Evolutionary conservation across 1,140 invertebrate genomes (phyloP).

Genomic region (Pogonognathellus flavescens): DNA sequence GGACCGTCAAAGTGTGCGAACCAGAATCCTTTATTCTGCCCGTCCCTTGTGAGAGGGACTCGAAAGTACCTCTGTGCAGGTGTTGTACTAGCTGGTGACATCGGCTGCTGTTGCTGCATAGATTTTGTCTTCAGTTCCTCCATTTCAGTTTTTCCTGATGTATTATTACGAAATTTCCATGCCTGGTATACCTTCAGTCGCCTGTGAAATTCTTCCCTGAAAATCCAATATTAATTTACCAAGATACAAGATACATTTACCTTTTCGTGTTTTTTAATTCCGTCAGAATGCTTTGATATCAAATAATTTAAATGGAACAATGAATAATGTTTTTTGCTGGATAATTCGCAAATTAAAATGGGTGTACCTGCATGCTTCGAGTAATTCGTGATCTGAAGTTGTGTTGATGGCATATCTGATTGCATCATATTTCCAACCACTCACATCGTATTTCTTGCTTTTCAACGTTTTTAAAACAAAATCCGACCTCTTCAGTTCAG

Average conservation of each 20-base stretch:
- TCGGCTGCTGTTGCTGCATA: conserved; percentile 72
- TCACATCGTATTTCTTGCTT: conserved; percentile 93
- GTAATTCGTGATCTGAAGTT: conserved; percentile 92
- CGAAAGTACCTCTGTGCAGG: conserved; percentile 87
- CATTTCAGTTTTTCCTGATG: conserved; percentile 74
- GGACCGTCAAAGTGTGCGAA: conserved; percentile 98
- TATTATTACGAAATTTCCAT: conserved; percentile 92
- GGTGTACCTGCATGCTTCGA: conserved; percentile 76
- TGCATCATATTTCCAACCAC: conserved; percentile 98
- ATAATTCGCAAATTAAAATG: no score
- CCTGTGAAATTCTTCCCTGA: conserved; percentile 96
- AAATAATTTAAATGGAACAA: no score
- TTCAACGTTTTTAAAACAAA: conserved; percentile 64
- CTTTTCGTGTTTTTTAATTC: no score
- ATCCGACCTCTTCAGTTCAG: conserved; percentile 64
- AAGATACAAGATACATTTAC: no score
- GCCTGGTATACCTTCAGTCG: conserved; percentile 97
- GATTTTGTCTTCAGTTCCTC: conserved; percentile 88
- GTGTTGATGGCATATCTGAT: conserved; percentile 97
- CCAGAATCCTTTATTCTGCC: conserved; percentile 84
- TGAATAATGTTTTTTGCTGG: no score
- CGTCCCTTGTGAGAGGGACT: conserved; percentile 82
- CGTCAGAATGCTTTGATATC: no score
- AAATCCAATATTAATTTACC: no score
- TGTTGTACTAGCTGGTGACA: conserved; percentile 20